A percentile compares a stretch with the other conserved stretches of the same genome.
Evolutionary conservation across 2,888 invertebrate species (phyloP).

Genomic region (Iselma pallidipennis): DNA sequence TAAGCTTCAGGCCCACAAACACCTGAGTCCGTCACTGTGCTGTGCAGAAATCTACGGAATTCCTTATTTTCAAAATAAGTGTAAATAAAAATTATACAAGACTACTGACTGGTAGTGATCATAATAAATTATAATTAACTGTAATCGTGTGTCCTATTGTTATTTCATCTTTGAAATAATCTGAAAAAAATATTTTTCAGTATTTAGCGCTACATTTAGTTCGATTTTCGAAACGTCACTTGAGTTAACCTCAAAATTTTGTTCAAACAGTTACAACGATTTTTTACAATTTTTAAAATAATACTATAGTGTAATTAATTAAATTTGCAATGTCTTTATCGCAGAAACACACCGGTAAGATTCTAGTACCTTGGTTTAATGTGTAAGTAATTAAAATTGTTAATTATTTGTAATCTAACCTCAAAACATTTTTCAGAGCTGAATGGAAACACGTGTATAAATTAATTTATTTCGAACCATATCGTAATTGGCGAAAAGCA

Average conservation of each 20-base stretch:
- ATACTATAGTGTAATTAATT: not conserved
- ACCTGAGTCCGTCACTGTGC: too few relatives aligned
- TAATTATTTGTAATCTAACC: not conserved
- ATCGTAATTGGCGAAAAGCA: conserved; percentile 53
- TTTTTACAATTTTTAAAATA: not conserved
- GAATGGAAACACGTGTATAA: conserved; percentile 62
- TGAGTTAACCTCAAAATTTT: not conserved
- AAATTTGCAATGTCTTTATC: conserved; percentile 45
- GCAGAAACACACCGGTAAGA: conserved; percentile 47
- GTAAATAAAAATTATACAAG: too few relatives aligned
- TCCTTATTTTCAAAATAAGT: too few relatives aligned
- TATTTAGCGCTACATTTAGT: too few relatives aligned
- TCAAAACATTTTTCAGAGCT: conserved; percentile 40
- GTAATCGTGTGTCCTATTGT: too few relatives aligned
- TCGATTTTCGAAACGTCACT: too few relatives aligned
- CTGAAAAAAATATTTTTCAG: too few relatives aligned
- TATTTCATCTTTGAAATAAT: too few relatives aligned
- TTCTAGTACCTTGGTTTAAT: conserved; percentile 55
- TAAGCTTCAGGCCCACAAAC: too few relatives aligned
- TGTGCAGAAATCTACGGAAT: too few relatives aligned
- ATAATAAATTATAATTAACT: too few relatives aligned
- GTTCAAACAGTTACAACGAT: not conserved
- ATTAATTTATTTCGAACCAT: conserved; percentile 54
- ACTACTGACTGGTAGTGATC: too few relatives aligned
- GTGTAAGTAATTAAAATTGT: conserved; percentile 41